Conservation (phyloP, 2,888 invertebrate species). For the Charanyca ferruginea region DNA sequence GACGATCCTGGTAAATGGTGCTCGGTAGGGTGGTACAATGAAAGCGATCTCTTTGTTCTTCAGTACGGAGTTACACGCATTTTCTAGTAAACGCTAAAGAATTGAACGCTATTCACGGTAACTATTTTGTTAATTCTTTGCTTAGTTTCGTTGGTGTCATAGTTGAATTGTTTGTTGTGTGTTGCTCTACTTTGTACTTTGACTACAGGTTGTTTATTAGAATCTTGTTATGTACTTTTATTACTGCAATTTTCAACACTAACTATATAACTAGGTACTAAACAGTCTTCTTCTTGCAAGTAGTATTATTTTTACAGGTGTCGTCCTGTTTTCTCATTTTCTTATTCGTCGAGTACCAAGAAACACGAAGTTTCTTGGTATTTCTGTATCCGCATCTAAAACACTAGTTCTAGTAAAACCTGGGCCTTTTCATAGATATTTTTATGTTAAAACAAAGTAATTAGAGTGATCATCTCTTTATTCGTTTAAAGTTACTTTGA, state of each 20-base stretch:
- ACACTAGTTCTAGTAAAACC: neutral
- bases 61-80: constrained; percentile 79
- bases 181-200: constrained; percentile 13
- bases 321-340: neutral
- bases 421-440: neutral
- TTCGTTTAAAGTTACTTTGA: neutral
- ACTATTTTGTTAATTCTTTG: constrained; percentile 54
- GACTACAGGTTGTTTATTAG: constrained; percentile 11
- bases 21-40: constrained; percentile 63
- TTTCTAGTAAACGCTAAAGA: constrained; percentile 54
- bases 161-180: constrained; percentile 58
- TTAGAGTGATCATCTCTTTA: neutral
- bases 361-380: neutral
- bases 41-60: constrained; percentile 77
- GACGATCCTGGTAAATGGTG: constrained; percentile 67
- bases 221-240: constrained; percentile 24
- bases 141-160: constrained; percentile 44
- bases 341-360: neutral
- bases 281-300: neutral
- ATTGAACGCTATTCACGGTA: constrained; percentile 58
- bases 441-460: too few species aligned
- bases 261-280: neutral
- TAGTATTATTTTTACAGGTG: neutral
- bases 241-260: neutral
- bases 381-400: too few species aligned